A percentile compares a stretch with the other conserved stretches of the same genome.
phyloP scores from a whole-genome alignment of 2,888 invertebrate species.

The Plagodis dolabraria region DNA sequence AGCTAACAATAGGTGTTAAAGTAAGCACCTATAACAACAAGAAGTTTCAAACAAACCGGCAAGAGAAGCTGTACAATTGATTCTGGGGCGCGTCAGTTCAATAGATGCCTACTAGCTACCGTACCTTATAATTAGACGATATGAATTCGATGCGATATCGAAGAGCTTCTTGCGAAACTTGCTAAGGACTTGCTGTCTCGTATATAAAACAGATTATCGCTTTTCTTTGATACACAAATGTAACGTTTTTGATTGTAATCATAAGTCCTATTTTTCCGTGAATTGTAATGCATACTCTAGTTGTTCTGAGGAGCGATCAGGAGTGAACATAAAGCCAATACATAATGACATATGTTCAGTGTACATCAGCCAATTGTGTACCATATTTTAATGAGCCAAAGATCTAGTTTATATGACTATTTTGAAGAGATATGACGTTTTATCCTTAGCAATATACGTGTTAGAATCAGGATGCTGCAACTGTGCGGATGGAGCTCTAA shows the following conservation, averaged over 20 bases:
- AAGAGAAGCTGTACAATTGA: slow-evolving; percentile 43
- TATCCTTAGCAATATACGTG: slow-evolving; percentile 50
- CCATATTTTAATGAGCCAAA: background rate
- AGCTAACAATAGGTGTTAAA: too few relatives aligned
- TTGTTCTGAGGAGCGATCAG: slow-evolving; percentile 1
- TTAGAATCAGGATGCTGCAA: slow-evolving; percentile 82
- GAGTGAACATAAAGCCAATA: background rate
- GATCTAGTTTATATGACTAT: background rate
- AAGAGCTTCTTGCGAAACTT: slow-evolving; percentile 78
- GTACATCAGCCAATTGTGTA: slow-evolving; percentile 2
- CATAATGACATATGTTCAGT: background rate
- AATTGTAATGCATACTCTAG: background rate
- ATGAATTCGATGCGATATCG: slow-evolving; percentile 80
- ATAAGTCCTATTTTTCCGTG: slow-evolving; percentile 5
- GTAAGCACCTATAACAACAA: too few relatives aligned
- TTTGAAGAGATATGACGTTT: slow-evolving; percentile 20
- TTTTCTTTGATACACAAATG: background rate
- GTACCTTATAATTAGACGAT: slow-evolving; percentile 82
- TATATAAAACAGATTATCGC: slow-evolving; percentile 1
- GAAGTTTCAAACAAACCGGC: slow-evolving; percentile 6
- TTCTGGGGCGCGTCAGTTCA: slow-evolving; percentile 46
- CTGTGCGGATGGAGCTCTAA: slow-evolving; percentile 76
- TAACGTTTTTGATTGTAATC: background rate
- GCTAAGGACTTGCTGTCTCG: slow-evolving; percentile 56
- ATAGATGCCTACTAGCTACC: slow-evolving; percentile 47